Conservation (phyloP, 1,140 invertebrate genomes). For the Episyrphus balteatus region DNA sequence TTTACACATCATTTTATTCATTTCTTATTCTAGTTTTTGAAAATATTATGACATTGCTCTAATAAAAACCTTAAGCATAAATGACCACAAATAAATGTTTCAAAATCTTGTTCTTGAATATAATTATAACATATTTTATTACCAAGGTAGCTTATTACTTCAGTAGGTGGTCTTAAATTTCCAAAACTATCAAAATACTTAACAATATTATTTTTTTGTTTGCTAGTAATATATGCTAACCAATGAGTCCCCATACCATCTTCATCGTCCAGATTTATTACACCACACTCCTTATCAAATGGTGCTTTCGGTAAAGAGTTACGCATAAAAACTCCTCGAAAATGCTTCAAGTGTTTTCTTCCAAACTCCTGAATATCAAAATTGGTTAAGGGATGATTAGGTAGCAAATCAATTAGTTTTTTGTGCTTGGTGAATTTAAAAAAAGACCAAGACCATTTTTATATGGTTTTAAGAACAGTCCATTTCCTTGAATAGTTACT, state of each 20-base stretch:
- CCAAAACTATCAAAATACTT: constrained; percentile 19
- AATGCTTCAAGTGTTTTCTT: neutral
- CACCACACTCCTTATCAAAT: constrained; percentile 16
- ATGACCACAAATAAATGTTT: constrained; percentile 18
- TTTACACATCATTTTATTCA: neutral
- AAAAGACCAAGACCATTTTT: constrained; percentile 7
- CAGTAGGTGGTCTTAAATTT: constrained; percentile 23
- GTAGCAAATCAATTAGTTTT: neutral
- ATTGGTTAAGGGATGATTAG: constrained; percentile 1
- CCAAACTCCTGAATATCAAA: neutral
- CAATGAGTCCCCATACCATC: constrained; percentile 24
- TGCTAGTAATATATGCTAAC: constrained; percentile 17
- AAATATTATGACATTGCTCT: neutral
- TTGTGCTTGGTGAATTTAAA: neutral
- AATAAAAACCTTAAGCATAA: constrained; percentile 21
- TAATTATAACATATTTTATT: neutral
- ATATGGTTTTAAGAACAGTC: too few species aligned
- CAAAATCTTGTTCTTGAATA: constrained; percentile 7
- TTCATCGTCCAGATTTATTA: constrained; percentile 21
- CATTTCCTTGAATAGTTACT: too few species aligned
- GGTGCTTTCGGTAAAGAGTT: constrained; percentile 5
- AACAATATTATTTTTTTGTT: constrained; percentile 11
- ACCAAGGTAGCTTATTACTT: constrained; percentile 19
- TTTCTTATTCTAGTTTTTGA: neutral
- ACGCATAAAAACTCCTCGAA: constrained; percentile 1